Percentiles rank a stretch among this genome's conserved stretches.
phyloP scores from a whole-genome alignment of 2,888 invertebrate species.

The Eudemis profundana region DNA sequence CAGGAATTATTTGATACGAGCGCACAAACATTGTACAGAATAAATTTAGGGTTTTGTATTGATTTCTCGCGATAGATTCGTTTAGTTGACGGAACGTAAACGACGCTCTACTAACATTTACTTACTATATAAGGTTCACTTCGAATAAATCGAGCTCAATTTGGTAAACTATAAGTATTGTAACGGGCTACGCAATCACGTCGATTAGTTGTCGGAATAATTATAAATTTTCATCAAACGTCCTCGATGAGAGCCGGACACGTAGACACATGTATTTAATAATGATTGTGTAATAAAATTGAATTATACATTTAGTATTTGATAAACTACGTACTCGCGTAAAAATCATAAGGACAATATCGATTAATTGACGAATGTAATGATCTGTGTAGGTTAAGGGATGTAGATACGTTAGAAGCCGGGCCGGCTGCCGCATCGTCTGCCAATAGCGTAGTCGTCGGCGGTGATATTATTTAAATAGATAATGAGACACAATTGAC shows the following conservation, averaged over 20 bases:
- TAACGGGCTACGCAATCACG: constrained; percentile 72
- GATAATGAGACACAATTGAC: constrained; percentile 80
- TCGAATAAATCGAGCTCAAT: constrained; percentile 84
- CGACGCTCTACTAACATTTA: constrained; percentile 59
- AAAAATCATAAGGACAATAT: constrained; percentile 85
- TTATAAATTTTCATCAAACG: constrained; percentile 75
- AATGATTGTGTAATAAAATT: constrained; percentile 68
- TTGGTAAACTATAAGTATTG: constrained; percentile 77
- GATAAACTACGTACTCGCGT: constrained; percentile 83
- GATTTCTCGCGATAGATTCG: constrained; percentile 65
- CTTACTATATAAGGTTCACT: constrained; percentile 73
- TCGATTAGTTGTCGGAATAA: constrained; percentile 68
- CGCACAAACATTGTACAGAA: constrained; percentile 83
- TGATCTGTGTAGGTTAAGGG: constrained; percentile 73
- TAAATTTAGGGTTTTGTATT: constrained; percentile 68
- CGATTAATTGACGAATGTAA: constrained; percentile 79
- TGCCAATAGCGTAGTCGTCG: constrained; percentile 71
- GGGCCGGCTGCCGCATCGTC: constrained; percentile 7
- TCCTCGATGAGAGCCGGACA: constrained; percentile 79
- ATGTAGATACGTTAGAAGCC: constrained; percentile 76
- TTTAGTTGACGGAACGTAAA: constrained; percentile 59
- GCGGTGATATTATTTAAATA: constrained; percentile 79
- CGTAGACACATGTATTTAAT: constrained; percentile 69
- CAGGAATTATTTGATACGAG: constrained; percentile 78
- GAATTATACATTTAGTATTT: constrained; percentile 80